Percentiles rank a stretch among this genome's conserved stretches.
phyloP scores from a whole-genome alignment of 2,113 vertebrate species.

The Nannospalax galili region DNA sequence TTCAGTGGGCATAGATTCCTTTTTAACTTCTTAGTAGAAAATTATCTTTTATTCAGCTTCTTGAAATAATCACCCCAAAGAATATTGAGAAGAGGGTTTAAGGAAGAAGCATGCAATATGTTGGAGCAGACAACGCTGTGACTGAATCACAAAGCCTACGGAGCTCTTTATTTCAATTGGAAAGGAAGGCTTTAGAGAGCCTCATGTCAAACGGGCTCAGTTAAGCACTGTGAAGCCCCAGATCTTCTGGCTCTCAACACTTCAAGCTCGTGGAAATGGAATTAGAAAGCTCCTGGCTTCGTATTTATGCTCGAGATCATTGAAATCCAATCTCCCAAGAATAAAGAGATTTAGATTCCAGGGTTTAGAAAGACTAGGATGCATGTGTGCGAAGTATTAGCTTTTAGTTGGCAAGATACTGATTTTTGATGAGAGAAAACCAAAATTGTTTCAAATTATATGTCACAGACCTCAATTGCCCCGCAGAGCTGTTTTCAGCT shows the following conservation, averaged over 20 bases:
- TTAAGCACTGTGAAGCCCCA: slow-evolving; percentile 60
- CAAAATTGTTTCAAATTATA: slow-evolving; percentile 70
- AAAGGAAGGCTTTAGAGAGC: slow-evolving; percentile 55
- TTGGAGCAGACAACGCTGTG: not conserved
- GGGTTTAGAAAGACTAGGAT: slow-evolving; percentile 21
- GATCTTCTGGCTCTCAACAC: slow-evolving; percentile 57
- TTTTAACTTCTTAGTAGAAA: slow-evolving; percentile 43
- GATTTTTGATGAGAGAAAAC: slow-evolving; percentile 69
- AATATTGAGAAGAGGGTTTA: slow-evolving; percentile 47
- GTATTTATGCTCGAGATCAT: slow-evolving; percentile 24
- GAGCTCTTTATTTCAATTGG: slow-evolving; percentile 55
- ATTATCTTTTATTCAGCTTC: slow-evolving; percentile 47
- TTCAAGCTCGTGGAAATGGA: slow-evolving; percentile 55
- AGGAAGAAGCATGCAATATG: not conserved
- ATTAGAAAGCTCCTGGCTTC: slow-evolving; percentile 56
- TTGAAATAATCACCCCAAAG: slow-evolving; percentile 37
- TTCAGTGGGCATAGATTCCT: not conserved
- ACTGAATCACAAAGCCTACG: slow-evolving; percentile 26
- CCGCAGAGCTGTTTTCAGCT: slow-evolving; percentile 72
- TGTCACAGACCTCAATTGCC: slow-evolving; percentile 49
- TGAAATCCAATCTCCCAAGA: slow-evolving; percentile 60
- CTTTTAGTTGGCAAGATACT: slow-evolving; percentile 67
- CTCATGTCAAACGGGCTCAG: slow-evolving; percentile 30
- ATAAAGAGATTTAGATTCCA: slow-evolving; percentile 67
- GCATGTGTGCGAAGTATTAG: not conserved